phyloP scores from a whole-genome alignment of 1,140 invertebrate genomes.

The Euura lappo region DNA sequence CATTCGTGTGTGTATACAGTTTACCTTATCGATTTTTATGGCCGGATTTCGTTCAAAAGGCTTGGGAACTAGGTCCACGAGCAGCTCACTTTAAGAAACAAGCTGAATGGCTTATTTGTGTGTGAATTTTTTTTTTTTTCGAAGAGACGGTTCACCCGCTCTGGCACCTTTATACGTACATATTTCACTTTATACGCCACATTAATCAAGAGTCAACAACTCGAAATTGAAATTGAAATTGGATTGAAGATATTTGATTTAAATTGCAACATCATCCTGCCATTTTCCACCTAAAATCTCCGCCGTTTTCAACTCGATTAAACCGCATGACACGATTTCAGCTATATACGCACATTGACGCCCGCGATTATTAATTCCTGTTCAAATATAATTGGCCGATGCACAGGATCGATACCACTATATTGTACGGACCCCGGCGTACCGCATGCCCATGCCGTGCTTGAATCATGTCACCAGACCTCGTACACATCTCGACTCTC shows the following conservation, averaged over 20 bases:
- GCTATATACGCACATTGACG: not conserved
- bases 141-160: too few species aligned
- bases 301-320: not conserved
- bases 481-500: not conserved
- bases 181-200: not conserved
- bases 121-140: not conserved
- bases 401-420: not conserved
- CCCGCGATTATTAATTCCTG: not conserved
- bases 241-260: not conserved
- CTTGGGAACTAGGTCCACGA: too few species aligned
- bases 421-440: not conserved
- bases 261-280: not conserved
- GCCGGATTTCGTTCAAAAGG: too few species aligned
- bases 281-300: not conserved
- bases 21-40: too few species aligned
- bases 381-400: not conserved
- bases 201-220: too few species aligned
- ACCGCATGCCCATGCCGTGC: not conserved
- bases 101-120: not conserved
- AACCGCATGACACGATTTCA: not conserved
- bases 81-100: not conserved
- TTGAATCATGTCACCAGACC: not conserved
- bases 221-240: too few species aligned
- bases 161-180: too few species aligned
- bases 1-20: too few species aligned